Evolutionary conservation across 1,140 invertebrate species (phyloP).

Genomic region (Eriosoma lanigerum): DNA sequence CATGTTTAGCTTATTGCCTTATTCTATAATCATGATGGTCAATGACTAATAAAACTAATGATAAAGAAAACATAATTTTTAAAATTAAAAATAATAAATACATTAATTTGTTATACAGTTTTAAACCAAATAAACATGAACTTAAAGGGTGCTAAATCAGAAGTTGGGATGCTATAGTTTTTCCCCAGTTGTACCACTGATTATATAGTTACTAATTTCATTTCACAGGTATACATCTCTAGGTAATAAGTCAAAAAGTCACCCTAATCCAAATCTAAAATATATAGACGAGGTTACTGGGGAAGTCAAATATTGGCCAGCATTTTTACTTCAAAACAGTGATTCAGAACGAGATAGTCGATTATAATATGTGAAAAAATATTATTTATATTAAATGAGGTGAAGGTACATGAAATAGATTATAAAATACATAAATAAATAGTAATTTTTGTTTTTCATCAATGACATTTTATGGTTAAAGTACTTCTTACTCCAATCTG

Average conservation of each 20-base stretch:
- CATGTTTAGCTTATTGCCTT: too few relatives aligned
- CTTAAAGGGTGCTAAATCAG: too few relatives aligned
- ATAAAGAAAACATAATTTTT: too few relatives aligned
- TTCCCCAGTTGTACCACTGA: too few relatives aligned
- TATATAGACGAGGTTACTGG: slow-evolving; percentile 60
- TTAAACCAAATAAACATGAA: too few relatives aligned
- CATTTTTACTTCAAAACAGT: slow-evolving; percentile 72
- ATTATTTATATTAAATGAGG: neutral
- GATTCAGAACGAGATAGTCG: slow-evolving; percentile 35
- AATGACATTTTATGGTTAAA: slow-evolving; percentile 71
- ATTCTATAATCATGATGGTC: too few relatives aligned
- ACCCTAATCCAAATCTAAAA: slow-evolving; percentile 74
- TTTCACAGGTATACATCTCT: slow-evolving; percentile 78
- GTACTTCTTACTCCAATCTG: slow-evolving; percentile 72
- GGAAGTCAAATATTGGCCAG: slow-evolving; percentile 70
- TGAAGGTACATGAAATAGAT: neutral
- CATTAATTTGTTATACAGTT: too few relatives aligned
- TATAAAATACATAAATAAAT: neutral
- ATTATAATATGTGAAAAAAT: slow-evolving; percentile 8
- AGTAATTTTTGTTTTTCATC: slow-evolving; percentile 60
- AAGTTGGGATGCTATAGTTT: too few relatives aligned
- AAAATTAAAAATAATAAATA: too few relatives aligned
- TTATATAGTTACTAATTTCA: slow-evolving; percentile 10
- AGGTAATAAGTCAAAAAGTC: slow-evolving; percentile 75
- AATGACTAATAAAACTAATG: too few relatives aligned